Conservation (phyloP, 2,113 vertebrate genomes). For the Ailuropoda melanoleuca region DNA sequence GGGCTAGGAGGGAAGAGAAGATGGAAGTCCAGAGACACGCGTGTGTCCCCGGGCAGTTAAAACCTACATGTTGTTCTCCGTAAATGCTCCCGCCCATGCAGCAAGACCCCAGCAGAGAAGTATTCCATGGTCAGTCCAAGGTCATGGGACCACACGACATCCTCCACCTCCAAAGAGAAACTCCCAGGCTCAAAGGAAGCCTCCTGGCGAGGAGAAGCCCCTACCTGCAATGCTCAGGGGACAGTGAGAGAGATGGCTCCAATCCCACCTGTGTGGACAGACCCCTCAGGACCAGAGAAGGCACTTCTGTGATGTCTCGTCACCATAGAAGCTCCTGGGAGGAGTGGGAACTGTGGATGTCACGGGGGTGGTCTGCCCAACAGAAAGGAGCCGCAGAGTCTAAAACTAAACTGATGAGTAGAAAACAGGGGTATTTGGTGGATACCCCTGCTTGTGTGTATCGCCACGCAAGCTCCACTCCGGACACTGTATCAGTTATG, state of each 20-base stretch:
- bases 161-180: background rate
- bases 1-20: background rate
- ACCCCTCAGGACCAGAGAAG: background rate
- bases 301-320: background rate
- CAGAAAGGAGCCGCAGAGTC: too few species aligned
- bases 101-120: background rate
- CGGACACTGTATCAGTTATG: rapidly evolving
- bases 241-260: background rate
- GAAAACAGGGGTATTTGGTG: background rate
- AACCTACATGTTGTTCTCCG: rapidly evolving
- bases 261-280: background rate
- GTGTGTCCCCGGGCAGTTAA: rapidly evolving
- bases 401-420: background rate
- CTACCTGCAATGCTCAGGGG: background rate
- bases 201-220: rapidly evolving
- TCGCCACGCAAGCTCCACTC: background rate
- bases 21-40: background rate
- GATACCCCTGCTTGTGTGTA: too few species aligned
- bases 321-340: background rate
- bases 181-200: background rate
- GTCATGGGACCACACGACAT: rapidly evolving
- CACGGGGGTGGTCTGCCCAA: rapidly evolving
- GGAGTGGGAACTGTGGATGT: rapidly evolving
- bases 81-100: background rate
- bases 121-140: rapidly evolving